Conservation (phyloP, 2,888 invertebrate genomes). For the Diarsia dahlii region DNA sequence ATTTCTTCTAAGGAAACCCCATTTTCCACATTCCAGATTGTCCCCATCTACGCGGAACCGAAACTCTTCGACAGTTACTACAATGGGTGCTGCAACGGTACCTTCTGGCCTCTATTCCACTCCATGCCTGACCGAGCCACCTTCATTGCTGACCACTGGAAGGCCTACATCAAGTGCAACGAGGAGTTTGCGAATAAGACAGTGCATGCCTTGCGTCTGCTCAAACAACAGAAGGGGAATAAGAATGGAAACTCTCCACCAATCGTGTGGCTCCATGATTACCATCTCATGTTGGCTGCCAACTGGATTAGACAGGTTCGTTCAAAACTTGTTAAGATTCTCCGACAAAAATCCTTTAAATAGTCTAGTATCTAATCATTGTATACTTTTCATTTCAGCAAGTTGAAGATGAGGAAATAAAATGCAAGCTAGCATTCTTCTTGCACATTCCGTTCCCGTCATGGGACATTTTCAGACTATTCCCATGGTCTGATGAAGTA, state of each 20-base stretch:
- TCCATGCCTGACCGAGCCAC: slow-evolving; percentile 97
- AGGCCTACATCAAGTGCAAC: slow-evolving; percentile 95
- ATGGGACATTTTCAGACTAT: slow-evolving; percentile 97
- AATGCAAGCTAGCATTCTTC: slow-evolving; percentile 97
- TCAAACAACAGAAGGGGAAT: slow-evolving; percentile 88
- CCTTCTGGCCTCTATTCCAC: slow-evolving; percentile 98
- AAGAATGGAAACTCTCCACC: slow-evolving; percentile 89
- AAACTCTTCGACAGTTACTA: slow-evolving; percentile 96
- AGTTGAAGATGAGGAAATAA: slow-evolving; percentile 94
- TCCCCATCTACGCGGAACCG: slow-evolving; percentile 94
- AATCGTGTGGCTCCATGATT: slow-evolving; percentile 98
- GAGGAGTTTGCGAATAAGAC: slow-evolving; percentile 96
- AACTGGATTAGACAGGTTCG: slow-evolving; percentile 96
- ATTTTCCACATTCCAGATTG: slow-evolving; percentile 90
- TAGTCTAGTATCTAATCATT: slow-evolving; percentile 29
- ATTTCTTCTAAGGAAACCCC: background rate
- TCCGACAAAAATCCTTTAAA: background rate
- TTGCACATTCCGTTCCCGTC: slow-evolving; percentile 98
- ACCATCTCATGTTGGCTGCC: slow-evolving; percentile 97
- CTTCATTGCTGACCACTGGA: slow-evolving; percentile 96
- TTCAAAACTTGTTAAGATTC: slow-evolving; percentile 3
- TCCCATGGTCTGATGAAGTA: slow-evolving; percentile 98
- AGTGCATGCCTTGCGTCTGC: slow-evolving; percentile 91
- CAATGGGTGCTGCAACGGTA: slow-evolving; percentile 97
- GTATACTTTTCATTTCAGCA: slow-evolving; percentile 85